Evolutionary conservation across 2,113 vertebrate species (phyloP).

Genomic region (Theristicus caerulescens): DNA sequence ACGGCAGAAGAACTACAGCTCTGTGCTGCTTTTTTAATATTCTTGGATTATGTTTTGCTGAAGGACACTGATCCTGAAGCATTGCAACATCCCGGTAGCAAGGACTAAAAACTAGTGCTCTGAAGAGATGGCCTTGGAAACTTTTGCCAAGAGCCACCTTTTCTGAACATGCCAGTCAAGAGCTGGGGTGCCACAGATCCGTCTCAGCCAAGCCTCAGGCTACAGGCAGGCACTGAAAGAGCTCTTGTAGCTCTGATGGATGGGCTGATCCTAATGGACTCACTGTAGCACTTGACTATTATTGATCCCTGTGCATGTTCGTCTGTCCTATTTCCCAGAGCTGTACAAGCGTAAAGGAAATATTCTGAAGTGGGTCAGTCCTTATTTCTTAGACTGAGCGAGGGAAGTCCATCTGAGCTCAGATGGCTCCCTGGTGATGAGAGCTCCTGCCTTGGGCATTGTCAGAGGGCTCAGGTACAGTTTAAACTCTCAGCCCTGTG

Average conservation of each 20-base stretch:
- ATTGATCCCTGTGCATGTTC: conserved; percentile 35
- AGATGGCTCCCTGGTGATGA: neutral
- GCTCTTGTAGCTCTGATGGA: conserved; percentile 23
- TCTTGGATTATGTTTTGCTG: neutral
- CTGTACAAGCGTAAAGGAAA: neutral
- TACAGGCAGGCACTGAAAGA: neutral
- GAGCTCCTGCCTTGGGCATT: neutral
- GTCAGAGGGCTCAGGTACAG: neutral
- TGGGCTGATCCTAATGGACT: conserved; percentile 54
- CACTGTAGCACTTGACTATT: conserved; percentile 33
- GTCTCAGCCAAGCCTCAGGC: conserved; percentile 40
- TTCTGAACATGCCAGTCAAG: neutral
- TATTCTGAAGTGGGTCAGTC: conserved; percentile 51
- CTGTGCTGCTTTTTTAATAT: neutral
- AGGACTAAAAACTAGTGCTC: neutral
- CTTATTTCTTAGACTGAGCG: neutral
- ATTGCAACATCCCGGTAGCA: neutral
- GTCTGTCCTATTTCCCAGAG: conserved; percentile 65
- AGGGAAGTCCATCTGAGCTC: neutral
- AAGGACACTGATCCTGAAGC: neutral
- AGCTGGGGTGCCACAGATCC: neutral
- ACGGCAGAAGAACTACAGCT: neutral
- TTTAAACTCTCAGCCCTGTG: neutral
- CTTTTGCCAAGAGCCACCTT: neutral
- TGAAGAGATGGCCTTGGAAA: neutral